Conservation (phyloP, 2,888 invertebrate species). For the Schrankia costaestrigalis region DNA sequence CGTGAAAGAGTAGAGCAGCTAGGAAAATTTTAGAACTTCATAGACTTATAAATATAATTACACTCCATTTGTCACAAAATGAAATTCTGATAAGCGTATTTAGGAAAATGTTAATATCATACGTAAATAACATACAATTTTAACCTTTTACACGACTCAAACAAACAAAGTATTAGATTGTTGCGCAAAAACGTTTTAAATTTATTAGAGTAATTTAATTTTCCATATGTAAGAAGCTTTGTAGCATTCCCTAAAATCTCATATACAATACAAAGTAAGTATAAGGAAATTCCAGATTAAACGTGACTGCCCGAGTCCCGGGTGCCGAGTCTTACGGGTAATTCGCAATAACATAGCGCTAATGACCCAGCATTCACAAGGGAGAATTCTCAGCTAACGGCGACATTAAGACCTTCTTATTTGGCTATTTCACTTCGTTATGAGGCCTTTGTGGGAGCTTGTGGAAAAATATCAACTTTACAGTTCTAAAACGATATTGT, state of each 20-base stretch:
- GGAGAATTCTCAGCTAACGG: conserved; percentile 73
- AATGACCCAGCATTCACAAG: conserved; percentile 74
- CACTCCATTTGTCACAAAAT: too few species aligned
- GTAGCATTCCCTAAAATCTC: conserved; percentile 43
- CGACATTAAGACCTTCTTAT: conserved; percentile 76
- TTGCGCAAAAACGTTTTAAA: conserved; percentile 34
- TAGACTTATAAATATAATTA: too few species aligned
- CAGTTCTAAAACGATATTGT: conserved; percentile 22
- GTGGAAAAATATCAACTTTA: conserved; percentile 56
- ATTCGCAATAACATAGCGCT: conserved; percentile 75
- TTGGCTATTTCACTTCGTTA: conserved; percentile 76
- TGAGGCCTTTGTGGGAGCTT: conserved; percentile 61
- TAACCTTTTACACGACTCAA: conserved; percentile 14
- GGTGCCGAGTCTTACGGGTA: conserved; percentile 54
- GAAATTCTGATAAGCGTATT: too few species aligned
- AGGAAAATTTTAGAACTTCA: too few species aligned
- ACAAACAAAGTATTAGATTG: conserved; percentile 26
- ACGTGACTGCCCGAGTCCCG: conserved; percentile 54
- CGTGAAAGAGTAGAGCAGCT: too few species aligned
- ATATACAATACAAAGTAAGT: conserved; percentile 43
- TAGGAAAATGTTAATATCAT: too few species aligned
- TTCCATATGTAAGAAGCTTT: conserved; percentile 42
- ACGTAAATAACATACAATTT: conserved; percentile 5
- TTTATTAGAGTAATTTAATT: conserved; percentile 50
- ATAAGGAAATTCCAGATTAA: conserved; percentile 66